A percentile compares a stretch with the other conserved stretches of the same genome.
These are phyloP conservation scores for Nephrotoma flavescens DNA, from an alignment of 2,888 invertebrate genomes.

Conservation along the genomic window DNA sequence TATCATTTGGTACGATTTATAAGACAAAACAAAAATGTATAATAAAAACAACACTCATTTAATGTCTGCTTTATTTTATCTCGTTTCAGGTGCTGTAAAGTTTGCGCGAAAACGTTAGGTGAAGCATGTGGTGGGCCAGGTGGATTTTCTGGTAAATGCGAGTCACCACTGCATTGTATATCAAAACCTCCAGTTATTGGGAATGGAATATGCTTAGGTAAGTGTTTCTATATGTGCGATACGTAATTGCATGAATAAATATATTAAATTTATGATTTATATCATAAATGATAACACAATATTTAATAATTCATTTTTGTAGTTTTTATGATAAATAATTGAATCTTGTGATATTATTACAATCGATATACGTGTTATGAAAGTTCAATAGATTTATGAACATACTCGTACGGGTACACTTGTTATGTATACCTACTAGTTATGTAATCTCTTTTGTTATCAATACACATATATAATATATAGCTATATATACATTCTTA, in stretches of 20 bases:
- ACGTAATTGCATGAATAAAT: background rate
- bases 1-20: background rate
- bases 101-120: conserved; percentile 75
- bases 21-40: background rate
- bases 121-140: conserved; percentile 73
- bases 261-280: background rate
- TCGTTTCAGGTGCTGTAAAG: conserved; percentile 65
- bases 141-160: conserved; percentile 79
- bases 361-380: background rate
- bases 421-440: background rate
- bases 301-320: background rate
- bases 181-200: conserved; percentile 30
- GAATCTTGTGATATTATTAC: background rate
- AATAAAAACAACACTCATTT: background rate
- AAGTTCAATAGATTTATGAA: background rate
- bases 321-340: background rate
- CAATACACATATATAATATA: too few relatives aligned
- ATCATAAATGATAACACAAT: background rate
- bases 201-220: conserved; percentile 31
- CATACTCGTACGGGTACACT: background rate
- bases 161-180: conserved; percentile 55
- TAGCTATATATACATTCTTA: background rate
- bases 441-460: background rate
- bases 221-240: background rate
- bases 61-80: background rate